Evolutionary conservation across 2,113 vertebrate species (phyloP).

Genomic region (Eulemur macaco): DNA sequence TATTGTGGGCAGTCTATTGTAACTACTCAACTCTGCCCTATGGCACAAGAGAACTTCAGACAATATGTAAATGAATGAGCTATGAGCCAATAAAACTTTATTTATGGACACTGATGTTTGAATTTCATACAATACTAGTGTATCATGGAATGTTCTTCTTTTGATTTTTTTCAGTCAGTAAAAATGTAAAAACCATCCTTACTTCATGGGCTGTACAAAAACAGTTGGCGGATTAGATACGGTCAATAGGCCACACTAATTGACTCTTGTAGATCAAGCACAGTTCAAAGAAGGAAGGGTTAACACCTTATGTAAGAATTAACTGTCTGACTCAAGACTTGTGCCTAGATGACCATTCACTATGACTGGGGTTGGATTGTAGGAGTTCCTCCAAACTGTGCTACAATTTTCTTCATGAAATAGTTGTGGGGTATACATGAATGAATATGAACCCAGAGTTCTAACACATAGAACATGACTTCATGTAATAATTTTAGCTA

Average conservation of each 20-base stretch:
- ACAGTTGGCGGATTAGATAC: background rate
- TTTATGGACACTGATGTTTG: background rate
- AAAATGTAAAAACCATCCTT: constrained; percentile 13
- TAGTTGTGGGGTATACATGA: background rate
- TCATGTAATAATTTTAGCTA: constrained; percentile 7
- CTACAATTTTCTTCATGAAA: constrained; percentile 38
- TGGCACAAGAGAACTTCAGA: background rate
- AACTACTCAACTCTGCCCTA: background rate
- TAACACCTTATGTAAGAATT: background rate
- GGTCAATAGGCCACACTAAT: background rate
- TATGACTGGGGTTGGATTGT: background rate
- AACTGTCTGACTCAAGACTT: background rate
- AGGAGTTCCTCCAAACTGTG: background rate
- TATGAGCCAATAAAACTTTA: constrained; percentile 32
- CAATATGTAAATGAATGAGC: background rate
- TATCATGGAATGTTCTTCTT: background rate
- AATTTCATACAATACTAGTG: constrained; percentile 41
- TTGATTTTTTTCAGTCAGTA: background rate
- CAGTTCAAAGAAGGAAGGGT: background rate
- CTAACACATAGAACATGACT: background rate
- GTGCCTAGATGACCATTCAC: background rate
- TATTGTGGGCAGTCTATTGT: background rate
- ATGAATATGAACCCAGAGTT: background rate
- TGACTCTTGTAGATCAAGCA: background rate
- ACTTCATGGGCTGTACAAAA: background rate